phyloP scores from a whole-genome alignment of 2,797 vertebrate species.

The Sternotherus odoratus region DNA sequence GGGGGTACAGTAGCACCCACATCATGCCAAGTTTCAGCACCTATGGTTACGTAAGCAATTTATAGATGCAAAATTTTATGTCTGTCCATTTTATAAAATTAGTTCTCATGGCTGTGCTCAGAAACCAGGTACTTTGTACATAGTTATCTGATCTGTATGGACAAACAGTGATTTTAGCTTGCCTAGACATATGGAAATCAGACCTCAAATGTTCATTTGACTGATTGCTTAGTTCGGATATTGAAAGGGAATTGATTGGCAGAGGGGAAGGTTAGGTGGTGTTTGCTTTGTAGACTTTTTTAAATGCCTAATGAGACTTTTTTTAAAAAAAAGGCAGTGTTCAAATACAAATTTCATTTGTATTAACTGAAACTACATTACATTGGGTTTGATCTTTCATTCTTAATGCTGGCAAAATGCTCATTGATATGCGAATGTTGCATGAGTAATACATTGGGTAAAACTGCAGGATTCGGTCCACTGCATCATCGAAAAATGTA shows the following conservation, averaged over 20 bases:
- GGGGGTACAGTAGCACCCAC: no score
- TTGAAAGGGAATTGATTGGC: neutral
- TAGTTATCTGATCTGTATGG: neutral
- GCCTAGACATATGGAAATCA: neutral
- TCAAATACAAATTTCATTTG: slow-evolving; percentile 30
- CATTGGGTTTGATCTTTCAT: neutral
- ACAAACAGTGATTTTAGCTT: neutral
- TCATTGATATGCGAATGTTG: neutral
- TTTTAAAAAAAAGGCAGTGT: neutral
- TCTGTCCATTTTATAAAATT: neutral
- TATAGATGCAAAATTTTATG: neutral
- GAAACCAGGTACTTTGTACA: neutral
- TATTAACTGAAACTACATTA: neutral
- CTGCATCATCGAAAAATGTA: slow-evolving; percentile 26
- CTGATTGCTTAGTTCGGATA: neutral
- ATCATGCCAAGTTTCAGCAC: no score
- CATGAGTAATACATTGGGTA: slow-evolving; percentile 21
- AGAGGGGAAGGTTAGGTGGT: neutral
- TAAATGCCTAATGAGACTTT: no score
- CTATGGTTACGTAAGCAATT: neutral
- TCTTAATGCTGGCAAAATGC: slow-evolving; percentile 7
- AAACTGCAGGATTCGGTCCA: slow-evolving; percentile 31
- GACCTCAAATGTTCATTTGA: neutral
- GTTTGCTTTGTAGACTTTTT: neutral
- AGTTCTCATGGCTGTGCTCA: neutral